Percentiles rank a stretch among this genome's conserved stretches.
Conservation (phyloP, 2,888 invertebrate species). For the Girardia tigrina region DNA sequence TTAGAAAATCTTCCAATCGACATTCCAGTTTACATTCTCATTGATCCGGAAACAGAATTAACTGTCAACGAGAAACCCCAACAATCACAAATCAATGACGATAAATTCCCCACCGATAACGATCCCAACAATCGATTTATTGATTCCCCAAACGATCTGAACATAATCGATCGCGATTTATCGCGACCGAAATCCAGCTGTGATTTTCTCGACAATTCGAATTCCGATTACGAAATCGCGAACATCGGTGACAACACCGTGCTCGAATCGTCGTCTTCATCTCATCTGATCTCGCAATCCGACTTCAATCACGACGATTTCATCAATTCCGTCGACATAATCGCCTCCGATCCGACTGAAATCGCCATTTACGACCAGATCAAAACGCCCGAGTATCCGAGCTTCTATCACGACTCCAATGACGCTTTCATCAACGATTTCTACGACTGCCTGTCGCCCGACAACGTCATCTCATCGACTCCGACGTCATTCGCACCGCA, state of each 20-base stretch:
- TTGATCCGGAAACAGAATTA: not conserved
- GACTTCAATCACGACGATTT: slow-evolving; percentile 1
- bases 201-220: not conserved
- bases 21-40: slow-evolving; percentile 1
- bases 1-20: not conserved
- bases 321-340: not conserved
- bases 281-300: not conserved
- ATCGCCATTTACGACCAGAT: not conserved
- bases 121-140: not conserved
- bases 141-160: not conserved
- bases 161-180: not conserved
- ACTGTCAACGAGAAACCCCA: too few species aligned
- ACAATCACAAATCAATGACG: too few species aligned
- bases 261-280: not conserved
- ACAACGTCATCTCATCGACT: not conserved
- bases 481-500: too few species aligned
- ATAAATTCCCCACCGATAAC: not conserved
- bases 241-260: not conserved
- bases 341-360: not conserved
- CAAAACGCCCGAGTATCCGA: not conserved
- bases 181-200: not conserved
- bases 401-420: not conserved
- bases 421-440: not conserved
- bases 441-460: not conserved
- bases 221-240: not conserved